Conservation (phyloP, 2,888 invertebrate genomes). For the Cataglyphis cursor region DNA sequence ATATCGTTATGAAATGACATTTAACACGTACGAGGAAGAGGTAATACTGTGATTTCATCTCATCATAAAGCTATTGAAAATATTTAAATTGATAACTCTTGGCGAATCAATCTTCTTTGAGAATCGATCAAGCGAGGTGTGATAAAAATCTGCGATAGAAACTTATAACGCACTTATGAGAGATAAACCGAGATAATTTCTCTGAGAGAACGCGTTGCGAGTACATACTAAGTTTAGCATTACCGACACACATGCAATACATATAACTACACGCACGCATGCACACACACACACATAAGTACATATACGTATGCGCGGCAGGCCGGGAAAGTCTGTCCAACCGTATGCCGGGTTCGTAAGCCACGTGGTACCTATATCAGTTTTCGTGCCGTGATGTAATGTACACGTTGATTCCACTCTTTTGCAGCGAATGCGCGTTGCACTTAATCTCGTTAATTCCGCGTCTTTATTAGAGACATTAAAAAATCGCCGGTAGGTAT, state of each 20-base stretch:
- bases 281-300: no score
- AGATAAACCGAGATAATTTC: conserved; percentile 47
- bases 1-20: conserved; percentile 16
- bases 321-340: conserved; percentile 65
- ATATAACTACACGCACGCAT: not conserved
- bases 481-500: conserved; percentile 26
- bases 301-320: conserved; percentile 26
- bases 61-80: not conserved
- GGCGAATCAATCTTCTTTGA: conserved; percentile 17
- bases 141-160: not conserved
- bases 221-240: conserved; percentile 23
- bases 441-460: conserved; percentile 53
- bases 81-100: not conserved
- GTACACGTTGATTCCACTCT: conserved; percentile 36
- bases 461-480: conserved; percentile 29
- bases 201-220: conserved; percentile 5
- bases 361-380: conserved; percentile 48
- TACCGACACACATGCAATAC: not conserved
- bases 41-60: not conserved
- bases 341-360: conserved; percentile 53
- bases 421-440: conserved; percentile 32
- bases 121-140: conserved; percentile 5
- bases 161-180: not conserved
- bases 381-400: conserved; percentile 31
- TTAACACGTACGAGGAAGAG: conserved; percentile 10